Evolutionary conservation across 2,888 invertebrate species (phyloP).

Genomic region (Epinotia ramella): DNA sequence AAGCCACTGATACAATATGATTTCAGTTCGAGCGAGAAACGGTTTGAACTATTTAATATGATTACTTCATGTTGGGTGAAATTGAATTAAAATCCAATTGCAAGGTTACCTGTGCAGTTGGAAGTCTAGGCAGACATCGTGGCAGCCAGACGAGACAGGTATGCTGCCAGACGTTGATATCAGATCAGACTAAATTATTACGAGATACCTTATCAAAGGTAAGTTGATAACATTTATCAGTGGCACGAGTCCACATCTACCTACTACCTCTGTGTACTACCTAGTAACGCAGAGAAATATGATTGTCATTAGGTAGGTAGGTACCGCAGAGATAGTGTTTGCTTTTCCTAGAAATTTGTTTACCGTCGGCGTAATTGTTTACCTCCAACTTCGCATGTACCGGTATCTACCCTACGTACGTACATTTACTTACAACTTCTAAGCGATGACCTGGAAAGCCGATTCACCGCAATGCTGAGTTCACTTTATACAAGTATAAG

Average conservation of each 20-base stretch:
- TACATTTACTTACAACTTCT: conserved; percentile 28
- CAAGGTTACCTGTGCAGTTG: conserved; percentile 26
- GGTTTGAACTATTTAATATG: conserved; percentile 72
- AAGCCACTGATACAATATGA: conserved; percentile 76
- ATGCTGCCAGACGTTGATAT: conserved; percentile 51
- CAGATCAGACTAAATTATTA: conserved; percentile 44
- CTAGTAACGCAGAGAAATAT: background rate
- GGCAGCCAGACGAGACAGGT: conserved; percentile 39
- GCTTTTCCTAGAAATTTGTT: conserved; percentile 24
- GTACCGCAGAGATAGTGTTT: conserved; percentile 1
- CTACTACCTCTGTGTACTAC: no score
- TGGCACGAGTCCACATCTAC: background rate
- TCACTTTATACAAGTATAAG: conserved; percentile 57
- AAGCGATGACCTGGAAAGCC: conserved; percentile 33
- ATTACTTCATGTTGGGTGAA: conserved; percentile 65
- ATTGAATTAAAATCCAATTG: conserved; percentile 74
- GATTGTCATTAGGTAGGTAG: background rate
- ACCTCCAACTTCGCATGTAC: conserved; percentile 1
- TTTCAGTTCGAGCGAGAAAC: conserved; percentile 70
- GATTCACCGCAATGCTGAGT: conserved; percentile 52
- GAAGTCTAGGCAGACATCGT: conserved; percentile 31
- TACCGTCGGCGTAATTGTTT: conserved; percentile 17
- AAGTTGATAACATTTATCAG: conserved; percentile 11
- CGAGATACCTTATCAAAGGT: conserved; percentile 22
- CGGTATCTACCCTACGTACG: conserved; percentile 1